Evolutionary conservation across 2,113 vertebrate genomes (phyloP).

Genomic region (Sturnus vulgaris): DNA sequence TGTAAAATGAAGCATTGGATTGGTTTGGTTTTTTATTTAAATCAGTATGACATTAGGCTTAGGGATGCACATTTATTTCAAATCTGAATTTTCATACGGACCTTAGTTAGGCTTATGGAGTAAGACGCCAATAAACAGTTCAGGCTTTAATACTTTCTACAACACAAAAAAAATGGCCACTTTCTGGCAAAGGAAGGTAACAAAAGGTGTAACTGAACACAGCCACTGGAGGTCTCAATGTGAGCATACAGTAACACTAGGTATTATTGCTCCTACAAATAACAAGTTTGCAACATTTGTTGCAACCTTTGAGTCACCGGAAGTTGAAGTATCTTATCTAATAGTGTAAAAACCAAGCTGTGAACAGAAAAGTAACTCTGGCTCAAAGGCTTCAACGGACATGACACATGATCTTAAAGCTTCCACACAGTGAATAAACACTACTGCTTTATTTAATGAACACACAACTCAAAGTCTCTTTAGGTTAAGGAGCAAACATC

Average conservation of each 20-base stretch:
- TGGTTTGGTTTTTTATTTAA: not conserved
- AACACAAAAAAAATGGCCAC: not conserved
- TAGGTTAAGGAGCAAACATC: not conserved
- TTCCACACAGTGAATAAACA: not conserved
- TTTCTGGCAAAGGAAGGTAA: not conserved
- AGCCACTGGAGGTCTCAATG: not conserved
- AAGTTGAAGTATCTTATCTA: not conserved
- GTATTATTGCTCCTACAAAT: not conserved
- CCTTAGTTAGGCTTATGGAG: not conserved
- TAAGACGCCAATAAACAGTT: not conserved
- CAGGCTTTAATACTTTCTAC: not conserved
- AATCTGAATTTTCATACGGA: not conserved
- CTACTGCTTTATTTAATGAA: not conserved
- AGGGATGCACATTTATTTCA: not conserved
- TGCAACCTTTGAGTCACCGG: not conserved
- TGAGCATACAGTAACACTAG: not conserved
- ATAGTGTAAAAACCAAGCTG: not conserved
- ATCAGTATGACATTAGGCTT: accelerated
- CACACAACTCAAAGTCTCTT: not conserved
- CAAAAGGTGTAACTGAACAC: not conserved
- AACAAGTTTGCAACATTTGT: not conserved
- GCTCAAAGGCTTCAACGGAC: not conserved
- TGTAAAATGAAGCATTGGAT: not conserved
- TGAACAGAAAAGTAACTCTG: not conserved
- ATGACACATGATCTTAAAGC: not conserved